Percentiles rank a stretch among this genome's conserved stretches.
Conservation (phyloP, 64 coral and sea anemone species). For the Stylophora pistillata region DNA sequence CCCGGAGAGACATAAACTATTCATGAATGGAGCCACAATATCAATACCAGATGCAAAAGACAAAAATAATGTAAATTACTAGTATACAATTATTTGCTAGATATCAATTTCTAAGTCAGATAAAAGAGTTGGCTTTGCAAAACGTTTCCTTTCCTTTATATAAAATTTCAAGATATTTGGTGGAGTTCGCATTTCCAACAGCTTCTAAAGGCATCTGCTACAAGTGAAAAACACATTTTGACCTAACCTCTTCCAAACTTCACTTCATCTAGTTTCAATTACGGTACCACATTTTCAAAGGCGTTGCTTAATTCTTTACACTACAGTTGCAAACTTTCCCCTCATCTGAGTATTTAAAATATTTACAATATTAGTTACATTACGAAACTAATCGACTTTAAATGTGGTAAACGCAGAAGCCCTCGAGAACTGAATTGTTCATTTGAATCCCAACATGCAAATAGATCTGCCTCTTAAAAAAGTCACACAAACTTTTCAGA, state of each 20-base stretch:
- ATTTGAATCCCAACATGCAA: constrained; percentile 21
- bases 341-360: background rate
- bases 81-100: background rate
- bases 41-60: too few relatives aligned
- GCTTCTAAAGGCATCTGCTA: background rate
- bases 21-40: background rate
- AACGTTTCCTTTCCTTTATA: too few relatives aligned
- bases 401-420: background rate
- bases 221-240: background rate
- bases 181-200: too few relatives aligned
- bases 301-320: background rate
- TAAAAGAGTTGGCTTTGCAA: too few relatives aligned
- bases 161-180: too few relatives aligned
- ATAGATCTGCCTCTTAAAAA: constrained; percentile 1
- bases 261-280: background rate
- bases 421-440: background rate
- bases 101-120: too few relatives aligned
- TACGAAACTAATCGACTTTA: background rate
- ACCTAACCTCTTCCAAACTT: constrained; percentile 1
- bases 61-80: background rate
- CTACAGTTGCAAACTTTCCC: background rate
- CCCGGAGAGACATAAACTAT: background rate
- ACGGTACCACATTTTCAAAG: background rate
- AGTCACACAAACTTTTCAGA: constrained; percentile 17
- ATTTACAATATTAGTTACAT: background rate